These are phyloP conservation scores for Casuarius casuarius DNA, from an alignment of 2,113 vertebrate genomes.

Conservation along the genomic window DNA sequence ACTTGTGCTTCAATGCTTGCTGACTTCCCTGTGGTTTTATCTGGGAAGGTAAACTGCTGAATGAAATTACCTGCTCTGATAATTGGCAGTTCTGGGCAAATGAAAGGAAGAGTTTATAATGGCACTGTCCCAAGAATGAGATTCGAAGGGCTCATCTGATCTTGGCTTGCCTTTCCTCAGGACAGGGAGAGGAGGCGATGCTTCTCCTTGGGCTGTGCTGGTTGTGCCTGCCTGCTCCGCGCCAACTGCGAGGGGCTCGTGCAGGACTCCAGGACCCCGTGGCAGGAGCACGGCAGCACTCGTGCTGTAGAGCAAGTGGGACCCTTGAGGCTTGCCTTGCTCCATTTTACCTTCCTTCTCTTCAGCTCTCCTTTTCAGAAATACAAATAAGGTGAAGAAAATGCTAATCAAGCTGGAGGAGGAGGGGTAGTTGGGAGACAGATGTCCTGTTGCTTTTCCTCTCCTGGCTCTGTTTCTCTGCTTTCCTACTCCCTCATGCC, in stretches of 20 bases:
- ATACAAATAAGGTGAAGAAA: accelerated
- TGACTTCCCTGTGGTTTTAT: not conserved
- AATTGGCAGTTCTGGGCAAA: not conserved
- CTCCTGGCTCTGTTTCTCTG: not conserved
- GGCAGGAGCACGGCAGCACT: not conserved
- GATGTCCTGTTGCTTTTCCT: not conserved
- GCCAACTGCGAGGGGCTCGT: not conserved
- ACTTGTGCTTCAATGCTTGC: not conserved
- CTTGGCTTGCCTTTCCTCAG: not conserved
- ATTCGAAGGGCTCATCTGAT: not conserved
- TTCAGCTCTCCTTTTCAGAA: not conserved
- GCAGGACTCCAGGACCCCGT: accelerated
- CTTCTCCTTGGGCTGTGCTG: not conserved
- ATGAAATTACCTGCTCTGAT: not conserved
- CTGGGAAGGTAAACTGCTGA: not conserved
- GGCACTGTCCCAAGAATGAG: not conserved
- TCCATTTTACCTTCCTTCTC: not conserved
- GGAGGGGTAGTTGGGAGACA: not conserved
- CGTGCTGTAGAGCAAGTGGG: not conserved
- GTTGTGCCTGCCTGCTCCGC: not conserved
- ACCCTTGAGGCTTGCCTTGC: not conserved
- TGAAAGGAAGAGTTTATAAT: not conserved
- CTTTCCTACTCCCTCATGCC: not conserved
- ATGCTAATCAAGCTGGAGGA: not conserved
- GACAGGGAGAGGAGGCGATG: not conserved